A percentile compares a stretch with the other conserved stretches of the same genome.
Evolutionary conservation across 2,797 vertebrate genomes (phyloP).

Genomic region (Amazona finschi): DNA sequence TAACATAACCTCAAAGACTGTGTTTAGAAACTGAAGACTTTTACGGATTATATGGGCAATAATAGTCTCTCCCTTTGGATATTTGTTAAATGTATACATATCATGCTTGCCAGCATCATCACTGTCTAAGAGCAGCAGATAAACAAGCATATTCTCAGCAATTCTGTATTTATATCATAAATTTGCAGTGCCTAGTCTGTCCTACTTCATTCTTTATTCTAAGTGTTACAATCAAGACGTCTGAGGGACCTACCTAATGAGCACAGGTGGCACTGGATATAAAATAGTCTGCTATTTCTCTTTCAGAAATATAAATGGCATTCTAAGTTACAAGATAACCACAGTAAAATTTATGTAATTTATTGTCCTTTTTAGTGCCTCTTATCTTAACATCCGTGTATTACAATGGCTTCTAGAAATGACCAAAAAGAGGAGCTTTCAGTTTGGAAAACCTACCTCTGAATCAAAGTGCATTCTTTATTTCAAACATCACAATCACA

Average conservation of each 20-base stretch:
- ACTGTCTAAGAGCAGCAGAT: neutral
- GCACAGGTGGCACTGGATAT: neutral
- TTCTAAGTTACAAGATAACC: neutral
- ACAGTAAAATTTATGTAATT: neutral
- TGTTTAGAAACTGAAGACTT: neutral
- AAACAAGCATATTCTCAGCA: neutral
- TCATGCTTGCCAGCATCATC: neutral
- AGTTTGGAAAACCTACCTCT: neutral
- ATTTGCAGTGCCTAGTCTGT: neutral
- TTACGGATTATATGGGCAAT: neutral
- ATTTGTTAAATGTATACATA: accelerated
- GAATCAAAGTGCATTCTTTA: neutral
- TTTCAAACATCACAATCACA: neutral
- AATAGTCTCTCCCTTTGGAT: neutral
- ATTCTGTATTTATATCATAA: neutral
- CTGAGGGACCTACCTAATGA: neutral
- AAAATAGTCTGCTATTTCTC: neutral
- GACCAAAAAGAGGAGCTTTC: neutral
- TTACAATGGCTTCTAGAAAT: neutral
- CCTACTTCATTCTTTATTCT: neutral
- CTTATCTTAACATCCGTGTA: neutral
- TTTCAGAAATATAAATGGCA: neutral
- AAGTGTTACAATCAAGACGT: neutral
- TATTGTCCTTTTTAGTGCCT: neutral
- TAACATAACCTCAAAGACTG: neutral